Evolutionary conservation across 2,113 vertebrate species (phyloP).

Genomic region (Marmota flaviventris): DNA sequence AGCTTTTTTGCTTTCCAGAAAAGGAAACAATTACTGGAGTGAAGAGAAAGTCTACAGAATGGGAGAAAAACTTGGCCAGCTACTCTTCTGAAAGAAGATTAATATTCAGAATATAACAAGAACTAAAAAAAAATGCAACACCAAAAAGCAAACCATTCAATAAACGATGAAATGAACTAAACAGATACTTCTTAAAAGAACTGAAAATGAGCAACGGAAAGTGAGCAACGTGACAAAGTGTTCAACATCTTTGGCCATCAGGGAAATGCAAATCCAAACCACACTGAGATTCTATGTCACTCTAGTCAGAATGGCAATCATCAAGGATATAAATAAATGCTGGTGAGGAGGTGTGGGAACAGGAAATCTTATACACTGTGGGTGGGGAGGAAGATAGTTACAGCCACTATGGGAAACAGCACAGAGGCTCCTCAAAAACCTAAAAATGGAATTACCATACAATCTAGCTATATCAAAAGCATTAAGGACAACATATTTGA

Average conservation of each 20-base stretch:
- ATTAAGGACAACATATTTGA: not conserved
- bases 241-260: not conserved
- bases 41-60: not conserved
- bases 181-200: not conserved
- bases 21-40: not conserved
- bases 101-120: not conserved
- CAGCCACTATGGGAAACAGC: not conserved
- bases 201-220: not conserved
- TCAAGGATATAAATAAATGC: not conserved
- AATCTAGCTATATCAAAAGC: not conserved
- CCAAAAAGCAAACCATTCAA: not conserved
- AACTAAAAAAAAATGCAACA: not conserved
- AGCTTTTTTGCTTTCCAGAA: not conserved
- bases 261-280: not conserved
- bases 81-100: not conserved
- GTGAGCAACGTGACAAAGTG: not conserved
- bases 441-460: not conserved
- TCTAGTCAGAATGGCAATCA: not conserved
- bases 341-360: not conserved
- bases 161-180: not conserved
- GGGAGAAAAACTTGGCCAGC: not conserved
- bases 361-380: not conserved
- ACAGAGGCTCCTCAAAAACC: not conserved
- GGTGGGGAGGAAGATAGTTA: not conserved
- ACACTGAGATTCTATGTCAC: not conserved